These are phyloP conservation scores for Spinus pinus DNA, from an alignment of 2,797 vertebrate genomes.

Conservation along the genomic window DNA sequence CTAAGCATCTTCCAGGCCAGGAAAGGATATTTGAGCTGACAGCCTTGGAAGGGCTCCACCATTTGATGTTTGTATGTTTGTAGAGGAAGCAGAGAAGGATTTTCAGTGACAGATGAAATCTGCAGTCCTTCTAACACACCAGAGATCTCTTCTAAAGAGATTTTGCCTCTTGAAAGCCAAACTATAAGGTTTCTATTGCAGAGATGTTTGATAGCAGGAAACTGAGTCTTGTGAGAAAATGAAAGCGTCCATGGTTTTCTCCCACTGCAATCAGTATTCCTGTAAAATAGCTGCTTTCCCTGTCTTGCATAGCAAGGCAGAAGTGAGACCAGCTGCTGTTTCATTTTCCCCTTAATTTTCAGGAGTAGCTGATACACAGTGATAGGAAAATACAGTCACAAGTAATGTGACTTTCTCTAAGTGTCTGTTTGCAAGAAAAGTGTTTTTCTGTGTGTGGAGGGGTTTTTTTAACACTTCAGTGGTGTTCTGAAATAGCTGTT, in stretches of 20 bases:
- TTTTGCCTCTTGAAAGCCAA: constrained; percentile 44
- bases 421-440: not conserved
- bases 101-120: constrained; percentile 59
- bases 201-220: constrained; percentile 32
- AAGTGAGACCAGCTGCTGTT: constrained; percentile 2
- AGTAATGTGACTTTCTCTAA: not conserved
- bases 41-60: constrained; percentile 50
- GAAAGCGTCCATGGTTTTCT: not conserved
- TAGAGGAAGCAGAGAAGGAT: constrained; percentile 41
- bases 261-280: not conserved
- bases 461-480: not conserved
- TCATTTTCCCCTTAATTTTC: not conserved
- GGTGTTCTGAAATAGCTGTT: not conserved
- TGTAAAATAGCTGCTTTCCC: not conserved
- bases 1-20: constrained; percentile 18
- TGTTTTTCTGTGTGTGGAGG: not conserved
- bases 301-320: not conserved
- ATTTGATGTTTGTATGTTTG: constrained; percentile 59
- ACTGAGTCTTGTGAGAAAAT: constrained; percentile 21
- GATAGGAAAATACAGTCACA: not conserved
- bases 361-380: not conserved
- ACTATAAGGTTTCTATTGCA: constrained; percentile 29
- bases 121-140: constrained; percentile 34
- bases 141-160: not conserved
- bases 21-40: constrained; percentile 18